phyloP scores from a whole-genome alignment of 2,797 vertebrate genomes.

The Capromys pilorides region DNA sequence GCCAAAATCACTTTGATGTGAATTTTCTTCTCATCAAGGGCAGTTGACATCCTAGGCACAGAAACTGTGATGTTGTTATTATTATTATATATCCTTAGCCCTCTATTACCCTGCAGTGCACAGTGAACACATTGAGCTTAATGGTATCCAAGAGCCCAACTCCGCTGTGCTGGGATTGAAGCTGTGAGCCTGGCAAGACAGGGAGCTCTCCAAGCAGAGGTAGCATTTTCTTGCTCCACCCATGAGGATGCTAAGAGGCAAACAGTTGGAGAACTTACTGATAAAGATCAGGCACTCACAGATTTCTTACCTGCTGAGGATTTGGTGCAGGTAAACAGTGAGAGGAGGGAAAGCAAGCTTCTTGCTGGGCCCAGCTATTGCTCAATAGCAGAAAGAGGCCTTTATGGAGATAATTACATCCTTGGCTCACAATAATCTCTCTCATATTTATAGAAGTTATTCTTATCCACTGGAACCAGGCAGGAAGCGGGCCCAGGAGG shows the following conservation, averaged over 20 bases:
- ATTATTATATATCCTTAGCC: background rate
- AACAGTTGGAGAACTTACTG: background rate
- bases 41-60: background rate
- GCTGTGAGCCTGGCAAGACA: background rate
- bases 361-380: background rate
- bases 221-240: background rate
- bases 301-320: background rate
- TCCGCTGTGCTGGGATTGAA: background rate
- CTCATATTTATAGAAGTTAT: background rate
- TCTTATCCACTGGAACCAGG: background rate
- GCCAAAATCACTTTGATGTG: background rate
- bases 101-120: background rate
- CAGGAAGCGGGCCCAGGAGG: background rate
- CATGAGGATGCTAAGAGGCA: background rate
- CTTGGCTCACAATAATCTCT: background rate
- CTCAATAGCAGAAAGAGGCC: background rate
- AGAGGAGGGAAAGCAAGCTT: background rate
- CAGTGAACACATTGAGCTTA: background rate
- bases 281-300: background rate
- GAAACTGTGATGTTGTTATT: background rate
- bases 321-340: background rate
- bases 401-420: background rate
- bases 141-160: background rate
- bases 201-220: background rate
- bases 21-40: background rate